Base-by-base conservation (phyloP, 2,888 invertebrate genomes). In the Altica lythri region DNA sequence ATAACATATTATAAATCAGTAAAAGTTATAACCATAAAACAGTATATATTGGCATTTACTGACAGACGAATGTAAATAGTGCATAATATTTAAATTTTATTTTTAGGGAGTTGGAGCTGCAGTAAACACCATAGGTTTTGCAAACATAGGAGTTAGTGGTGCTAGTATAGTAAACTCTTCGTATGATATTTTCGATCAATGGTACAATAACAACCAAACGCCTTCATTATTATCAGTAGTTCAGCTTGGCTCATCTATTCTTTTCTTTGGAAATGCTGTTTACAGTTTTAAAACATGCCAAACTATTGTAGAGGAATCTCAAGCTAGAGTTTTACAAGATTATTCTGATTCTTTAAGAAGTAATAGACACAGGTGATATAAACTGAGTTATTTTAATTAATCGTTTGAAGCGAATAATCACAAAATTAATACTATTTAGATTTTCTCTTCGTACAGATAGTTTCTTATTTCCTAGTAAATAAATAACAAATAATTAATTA, bases 321-420 rank as follows among this genome's bases (percentile, higher is more conserved):
- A 83, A 62, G 77, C 79, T 1, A 77, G 74, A 37, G 71, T 78
- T 13, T 77, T 83, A 64, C 77, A 80, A 52, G 79, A 81, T 14
- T 81, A 80, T 60, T 74, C 81, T 1, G 67, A 76, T 4, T 78
- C 78, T 1, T 73, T 83, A 1, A 70, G 81, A 25, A 83, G 82
- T 57, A 83, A 83, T 61, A 73, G 79, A 29, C 82, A 82, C 63
- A 69, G 72, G 72, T 72, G 62, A 45, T n/a, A n/a, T n/a, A n/a
- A n/a, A n/a, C n/a, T n/a, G n/a, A n/a, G n/a, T 42, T 25, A 25
- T 25, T 8, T 16, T 16, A 38, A 6, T 6, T 13, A 5, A 9
- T 6, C 14, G 9, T n/a, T 4, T 14, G 16, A 8, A 3, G 12
- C 4, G 17, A 16, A 4, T 10, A 4, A 16, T 38, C 5, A 4